Conservation (phyloP, 2,888 invertebrate species). For the Brenthis hecate region DNA sequence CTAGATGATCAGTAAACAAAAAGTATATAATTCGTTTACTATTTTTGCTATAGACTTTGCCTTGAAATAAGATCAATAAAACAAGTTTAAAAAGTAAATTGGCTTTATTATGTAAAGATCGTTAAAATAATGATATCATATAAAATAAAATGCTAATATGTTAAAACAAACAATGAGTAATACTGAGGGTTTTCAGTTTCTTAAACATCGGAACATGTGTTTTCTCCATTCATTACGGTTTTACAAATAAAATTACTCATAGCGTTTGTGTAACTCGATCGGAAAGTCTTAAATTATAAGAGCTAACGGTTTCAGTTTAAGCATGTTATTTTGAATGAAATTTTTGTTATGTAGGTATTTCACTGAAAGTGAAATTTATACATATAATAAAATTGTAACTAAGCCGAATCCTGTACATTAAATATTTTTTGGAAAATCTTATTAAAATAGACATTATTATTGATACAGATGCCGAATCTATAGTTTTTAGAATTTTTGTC, state of each 20-base stretch:
- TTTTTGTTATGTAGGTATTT: too few species aligned
- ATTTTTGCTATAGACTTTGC: too few species aligned
- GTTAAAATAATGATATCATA: constrained; percentile 34
- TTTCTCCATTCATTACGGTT: constrained; percentile 42
- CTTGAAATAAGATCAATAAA: constrained; percentile 11
- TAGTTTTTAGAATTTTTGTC: too few species aligned
- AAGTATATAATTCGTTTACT: too few species aligned
- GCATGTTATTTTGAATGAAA: not conserved
- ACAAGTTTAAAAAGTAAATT: constrained; percentile 13
- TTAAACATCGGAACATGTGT: constrained; percentile 36
- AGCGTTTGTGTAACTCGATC: constrained; percentile 40
- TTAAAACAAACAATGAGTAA: constrained; percentile 32
- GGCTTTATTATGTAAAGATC: constrained; percentile 15
- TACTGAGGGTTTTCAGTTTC: constrained; percentile 20
- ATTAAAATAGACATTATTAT: too few species aligned
- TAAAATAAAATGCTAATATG: constrained; percentile 13
- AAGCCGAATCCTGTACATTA: too few species aligned
- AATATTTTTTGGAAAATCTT: too few species aligned
- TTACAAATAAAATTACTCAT: constrained; percentile 47
- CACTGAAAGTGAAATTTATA: too few species aligned
- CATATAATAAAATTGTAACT: too few species aligned
- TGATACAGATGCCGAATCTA: too few species aligned
- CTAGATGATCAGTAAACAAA: too few species aligned
- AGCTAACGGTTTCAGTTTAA: constrained; percentile 29
- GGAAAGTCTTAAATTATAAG: constrained; percentile 40